Percentiles rank a stretch among this genome's conserved stretches.
Evolutionary conservation across 2,888 invertebrate genomes (phyloP).

Genomic region (Patella depressa): DNA sequence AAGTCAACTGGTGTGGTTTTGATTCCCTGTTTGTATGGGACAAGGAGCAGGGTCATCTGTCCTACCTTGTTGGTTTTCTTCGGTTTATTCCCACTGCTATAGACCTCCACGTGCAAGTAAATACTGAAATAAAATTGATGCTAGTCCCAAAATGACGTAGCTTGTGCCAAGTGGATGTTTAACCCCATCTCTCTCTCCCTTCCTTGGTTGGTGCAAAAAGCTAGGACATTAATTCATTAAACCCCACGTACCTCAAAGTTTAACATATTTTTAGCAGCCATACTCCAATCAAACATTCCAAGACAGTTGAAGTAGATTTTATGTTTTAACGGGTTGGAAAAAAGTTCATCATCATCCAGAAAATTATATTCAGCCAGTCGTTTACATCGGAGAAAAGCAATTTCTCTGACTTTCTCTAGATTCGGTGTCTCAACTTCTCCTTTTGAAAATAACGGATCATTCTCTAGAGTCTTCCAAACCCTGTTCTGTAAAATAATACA

Average conservation of each 20-base stretch:
- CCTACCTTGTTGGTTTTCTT: too few species aligned
- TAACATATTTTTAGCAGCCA: constrained; percentile 66
- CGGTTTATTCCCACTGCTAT: too few species aligned
- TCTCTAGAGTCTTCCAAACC: constrained; percentile 84
- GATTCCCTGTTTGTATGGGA: too few species aligned
- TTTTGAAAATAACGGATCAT: constrained; percentile 84
- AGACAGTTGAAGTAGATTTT: constrained; percentile 63
- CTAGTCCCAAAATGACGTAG: too few species aligned
- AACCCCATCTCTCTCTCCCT: too few species aligned
- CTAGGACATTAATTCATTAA: too few species aligned
- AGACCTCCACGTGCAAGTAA: too few species aligned
- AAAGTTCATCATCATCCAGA: constrained; percentile 75
- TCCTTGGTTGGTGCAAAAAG: too few species aligned
- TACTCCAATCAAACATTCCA: constrained; percentile 70
- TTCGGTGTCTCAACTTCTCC: constrained; percentile 75
- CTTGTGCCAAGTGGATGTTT: too few species aligned
- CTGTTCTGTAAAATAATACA: constrained; percentile 76
- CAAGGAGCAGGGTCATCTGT: too few species aligned
- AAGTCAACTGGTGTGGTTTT: too few species aligned
- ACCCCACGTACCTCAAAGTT: constrained; percentile 56
- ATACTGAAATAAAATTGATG: too few species aligned
- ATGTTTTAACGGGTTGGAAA: constrained; percentile 66
- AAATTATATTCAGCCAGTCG: constrained; percentile 79
- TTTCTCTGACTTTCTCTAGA: constrained; percentile 78
- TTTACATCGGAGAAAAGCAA: constrained; percentile 72